These are phyloP conservation scores for Zootermopsis nevadensis DNA, from an alignment of 2,888 invertebrate species.

Conservation along the genomic window DNA sequence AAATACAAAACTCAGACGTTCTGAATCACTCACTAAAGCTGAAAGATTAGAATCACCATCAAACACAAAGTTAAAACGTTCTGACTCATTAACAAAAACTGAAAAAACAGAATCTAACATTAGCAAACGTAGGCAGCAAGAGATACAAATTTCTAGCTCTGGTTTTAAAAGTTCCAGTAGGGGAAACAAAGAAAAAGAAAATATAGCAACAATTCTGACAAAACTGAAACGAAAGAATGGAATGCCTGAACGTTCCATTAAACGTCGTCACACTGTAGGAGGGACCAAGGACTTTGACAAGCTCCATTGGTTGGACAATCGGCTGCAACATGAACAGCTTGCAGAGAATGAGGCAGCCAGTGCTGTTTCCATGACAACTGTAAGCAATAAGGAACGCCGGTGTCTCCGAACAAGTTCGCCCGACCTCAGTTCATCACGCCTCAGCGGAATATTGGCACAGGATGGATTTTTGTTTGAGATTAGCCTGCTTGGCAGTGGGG, in stretches of 20 bases:
- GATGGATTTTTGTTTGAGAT: conserved; percentile 67
- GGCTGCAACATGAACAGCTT: conserved; percentile 63
- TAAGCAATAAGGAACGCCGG: conserved; percentile 64
- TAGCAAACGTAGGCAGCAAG: conserved; percentile 72
- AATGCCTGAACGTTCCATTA: conserved; percentile 84
- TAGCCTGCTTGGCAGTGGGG: conserved; percentile 61
- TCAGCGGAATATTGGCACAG: conserved; percentile 54
- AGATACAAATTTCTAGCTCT: conserved; percentile 63
- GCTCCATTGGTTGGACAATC: conserved; percentile 69
- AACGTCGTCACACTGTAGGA: conserved; percentile 91
- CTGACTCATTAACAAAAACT: conserved; percentile 75
- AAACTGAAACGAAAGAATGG: conserved; percentile 76
- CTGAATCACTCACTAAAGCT: conserved; percentile 72
- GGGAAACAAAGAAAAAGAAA: conserved; percentile 51
- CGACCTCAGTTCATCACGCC: conserved; percentile 64
- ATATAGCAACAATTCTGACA: conserved; percentile 67
- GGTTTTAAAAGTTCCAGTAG: conserved; percentile 60
- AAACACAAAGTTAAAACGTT: conserved; percentile 68
- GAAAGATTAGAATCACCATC: conserved; percentile 59
- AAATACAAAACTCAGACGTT: conserved; percentile 63
- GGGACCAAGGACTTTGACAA: conserved; percentile 89
- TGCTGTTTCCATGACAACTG: conserved; percentile 38
- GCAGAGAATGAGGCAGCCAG: conserved; percentile 51
- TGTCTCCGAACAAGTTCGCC: conserved; percentile 72
- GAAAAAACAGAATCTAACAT: conserved; percentile 85